A percentile compares a stretch with the other conserved stretches of the same genome.
Evolutionary conservation across 2,888 invertebrate genomes (phyloP).

Genomic region (Caenorhabditis drosophilae): DNA sequence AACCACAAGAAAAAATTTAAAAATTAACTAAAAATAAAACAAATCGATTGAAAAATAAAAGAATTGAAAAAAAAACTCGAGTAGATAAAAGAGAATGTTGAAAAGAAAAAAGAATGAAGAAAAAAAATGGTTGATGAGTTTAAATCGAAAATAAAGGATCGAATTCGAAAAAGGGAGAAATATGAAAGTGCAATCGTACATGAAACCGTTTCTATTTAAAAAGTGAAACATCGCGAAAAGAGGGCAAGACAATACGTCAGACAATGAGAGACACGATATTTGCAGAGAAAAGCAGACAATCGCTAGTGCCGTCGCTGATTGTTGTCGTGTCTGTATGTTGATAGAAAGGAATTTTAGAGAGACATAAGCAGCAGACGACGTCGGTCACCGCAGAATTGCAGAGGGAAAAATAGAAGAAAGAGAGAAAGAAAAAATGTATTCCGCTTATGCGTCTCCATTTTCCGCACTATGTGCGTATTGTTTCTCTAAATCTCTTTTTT

Average conservation of each 20-base stretch:
- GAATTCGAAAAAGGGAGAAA: neutral
- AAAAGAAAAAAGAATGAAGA: neutral
- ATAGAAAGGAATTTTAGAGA: too few species aligned
- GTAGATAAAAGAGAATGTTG: neutral
- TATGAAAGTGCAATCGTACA: constrained; percentile 30
- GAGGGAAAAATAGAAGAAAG: too few species aligned
- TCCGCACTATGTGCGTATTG: too few species aligned
- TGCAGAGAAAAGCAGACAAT: neutral
- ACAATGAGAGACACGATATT: constrained; percentile 2
- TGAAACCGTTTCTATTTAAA: constrained; percentile 33
- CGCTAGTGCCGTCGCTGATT: neutral
- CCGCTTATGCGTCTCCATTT: too few species aligned
- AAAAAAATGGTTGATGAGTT: neutral
- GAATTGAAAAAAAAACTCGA: neutral
- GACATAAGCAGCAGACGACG: too few species aligned
- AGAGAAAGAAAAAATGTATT: too few species aligned
- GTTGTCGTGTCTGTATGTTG: neutral
- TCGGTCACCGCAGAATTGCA: too few species aligned
- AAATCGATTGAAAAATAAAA: neutral
- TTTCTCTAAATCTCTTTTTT: too few species aligned
- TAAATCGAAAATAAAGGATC: neutral
- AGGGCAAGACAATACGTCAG: constrained; percentile 13
- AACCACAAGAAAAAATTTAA: too few species aligned
- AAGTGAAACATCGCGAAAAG: constrained; percentile 16
- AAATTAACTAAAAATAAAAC: neutral